Base-by-base conservation (phyloP, 2,888 invertebrate species). In the Halictus quadricinctus region DNA sequence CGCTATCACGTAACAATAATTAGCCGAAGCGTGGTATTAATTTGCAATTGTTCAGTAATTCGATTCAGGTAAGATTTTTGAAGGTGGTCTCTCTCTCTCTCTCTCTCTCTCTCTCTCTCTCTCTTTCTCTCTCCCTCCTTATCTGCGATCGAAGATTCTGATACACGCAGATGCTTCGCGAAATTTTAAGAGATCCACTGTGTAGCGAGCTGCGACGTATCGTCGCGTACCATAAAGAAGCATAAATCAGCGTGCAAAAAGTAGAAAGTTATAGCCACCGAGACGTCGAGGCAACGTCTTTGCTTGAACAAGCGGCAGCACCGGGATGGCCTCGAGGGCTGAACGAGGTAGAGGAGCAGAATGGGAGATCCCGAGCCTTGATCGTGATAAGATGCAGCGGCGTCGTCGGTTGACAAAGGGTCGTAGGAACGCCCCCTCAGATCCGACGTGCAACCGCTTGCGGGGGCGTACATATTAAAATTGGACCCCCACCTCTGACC, bases 401-500 rank as follows among this genome's bases (percentile, higher is more conserved):
- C 92, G 93, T 92, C 90, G 91, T 92, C 93, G 92, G 94, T 93
- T 94, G 94, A 94, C 93, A 94, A 93, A 94, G 94, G 92, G 93
- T 90, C 92, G 91, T 84, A 88, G 93, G 87, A 91, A 93, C 94
- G 94, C 93, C 94, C 91, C 88, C 87, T 90, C 89, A 92, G 92
- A 92, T 92, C 92, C 92, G 91, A 92, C 92, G 91, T 90, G 91
- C 90, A 92, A 92, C 91, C 91, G 92, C 92, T 92, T 90, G 93
- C 92, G 93, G 91, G 92, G 93, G 93, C 93, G 93, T 93, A 88
- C 93, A 93, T 93, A 93, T 93, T 93, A 91, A 93, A 93, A 93
- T 93, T 89, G 86, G 80, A 85, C 83, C 84, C 85, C 89, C 87
- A 75, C 87, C 79, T 50, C 86, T 72, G 78, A 86, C 81, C 84